A percentile compares a stretch with the other conserved stretches of the same genome.
phyloP scores from a whole-genome alignment of 2,797 vertebrate species.

The Pipistrellus kuhlii region DNA sequence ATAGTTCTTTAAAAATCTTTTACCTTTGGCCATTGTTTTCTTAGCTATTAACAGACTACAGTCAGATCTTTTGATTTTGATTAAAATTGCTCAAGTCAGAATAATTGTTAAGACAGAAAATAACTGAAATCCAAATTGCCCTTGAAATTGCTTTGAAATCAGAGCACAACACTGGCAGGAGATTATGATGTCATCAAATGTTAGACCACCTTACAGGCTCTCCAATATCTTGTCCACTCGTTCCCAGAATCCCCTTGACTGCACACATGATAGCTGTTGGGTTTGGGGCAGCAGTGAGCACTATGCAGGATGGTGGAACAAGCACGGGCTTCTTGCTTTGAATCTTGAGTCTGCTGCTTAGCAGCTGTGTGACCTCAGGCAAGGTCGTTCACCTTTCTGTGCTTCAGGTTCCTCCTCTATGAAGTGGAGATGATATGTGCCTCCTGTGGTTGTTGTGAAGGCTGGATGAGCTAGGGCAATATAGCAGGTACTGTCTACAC shows the following conservation, averaged over 20 bases:
- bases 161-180: constrained; percentile 70
- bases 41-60: constrained; percentile 92
- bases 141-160: constrained; percentile 88
- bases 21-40: constrained; percentile 92
- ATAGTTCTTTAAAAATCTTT: constrained; percentile 90
- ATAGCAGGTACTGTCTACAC: neutral
- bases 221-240: neutral
- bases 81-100: constrained; percentile 87
- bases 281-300: neutral
- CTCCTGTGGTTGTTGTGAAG: neutral
- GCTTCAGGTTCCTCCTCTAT: neutral
- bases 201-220: constrained; percentile 28
- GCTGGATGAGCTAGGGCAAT: neutral
- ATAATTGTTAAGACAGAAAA: constrained; percentile 81
- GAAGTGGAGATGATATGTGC: neutral
- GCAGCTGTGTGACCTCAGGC: neutral
- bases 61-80: constrained; percentile 86
- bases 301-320: neutral
- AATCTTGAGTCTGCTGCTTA: neutral
- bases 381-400: neutral
- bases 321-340: neutral
- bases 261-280: neutral
- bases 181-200: constrained; percentile 12
- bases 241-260: neutral
- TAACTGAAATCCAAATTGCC: constrained; percentile 86